Base-by-base conservation (phyloP, 1,140 invertebrate genomes). In the Drosophila tropicalis region DNA sequence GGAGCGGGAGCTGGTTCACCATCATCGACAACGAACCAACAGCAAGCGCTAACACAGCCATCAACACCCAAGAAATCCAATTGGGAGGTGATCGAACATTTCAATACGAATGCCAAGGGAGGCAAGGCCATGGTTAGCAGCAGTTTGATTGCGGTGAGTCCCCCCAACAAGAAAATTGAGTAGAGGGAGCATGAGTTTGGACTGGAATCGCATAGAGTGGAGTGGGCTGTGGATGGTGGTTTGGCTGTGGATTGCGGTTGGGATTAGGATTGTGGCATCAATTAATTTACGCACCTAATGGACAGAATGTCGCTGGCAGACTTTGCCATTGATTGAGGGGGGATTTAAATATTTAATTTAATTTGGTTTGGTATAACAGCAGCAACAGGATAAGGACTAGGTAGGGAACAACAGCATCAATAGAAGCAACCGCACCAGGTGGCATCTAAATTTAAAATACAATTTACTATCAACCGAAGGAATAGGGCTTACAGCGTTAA, bases 11-110 rank as follows among this genome's bases (percentile, higher is more conserved):
- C 86, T 15, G 79, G 70, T 0, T 81, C 85, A 5, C 79, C 79
- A 89, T 85, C 92, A 15, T 68, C 68, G 17, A 22, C 17, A 17
- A 22, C 44, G 3, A 51, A 51, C 17, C 44, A 51, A 34, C 67
- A 64, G n/a, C 72, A 78, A 40, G 36, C 93, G n/a, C 94, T 94
- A 22, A 94, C 93, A 2, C 94, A 93, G 19, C 93, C 94, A 5
- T 94, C 94, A 84, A 96, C 93, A 41, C 93, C 94, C 29, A 94
- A 94, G 91, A 97, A 96, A 91, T 96, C 96, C 76, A 97, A 97
- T 92, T 97, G 96, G 96, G 96, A 97, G 91, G 96, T 97, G 65
- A 97, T 97, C 81, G 96, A 97, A 92, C 96, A 97, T 92, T 97
- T 96, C 92, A 94, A 93, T 74, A 93, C 93, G 34, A 93, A 93